A percentile compares a stretch with the other conserved stretches of the same genome.
These are phyloP conservation scores for Aspidiotus rigidus DNA, from an alignment of 2,888 invertebrate species.

Conservation along the genomic window DNA sequence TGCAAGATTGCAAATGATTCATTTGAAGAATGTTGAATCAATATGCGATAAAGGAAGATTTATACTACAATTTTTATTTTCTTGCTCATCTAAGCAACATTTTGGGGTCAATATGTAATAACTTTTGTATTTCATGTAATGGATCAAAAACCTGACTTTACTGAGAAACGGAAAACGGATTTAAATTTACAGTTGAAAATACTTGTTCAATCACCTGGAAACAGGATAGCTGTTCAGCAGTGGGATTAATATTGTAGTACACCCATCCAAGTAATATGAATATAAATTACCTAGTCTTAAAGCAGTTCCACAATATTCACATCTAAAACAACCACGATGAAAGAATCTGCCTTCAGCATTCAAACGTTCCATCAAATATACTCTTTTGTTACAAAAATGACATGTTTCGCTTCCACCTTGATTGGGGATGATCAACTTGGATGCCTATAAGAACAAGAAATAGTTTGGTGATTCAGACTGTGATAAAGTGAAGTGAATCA, in stretches of 20 bases:
- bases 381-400: slow-evolving; percentile 82
- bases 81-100: too few species aligned
- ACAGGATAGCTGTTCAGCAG: too few species aligned
- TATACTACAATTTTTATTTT: too few species aligned
- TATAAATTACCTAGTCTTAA: slow-evolving; percentile 58
- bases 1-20: too few species aligned
- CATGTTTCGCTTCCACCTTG: slow-evolving; percentile 64
- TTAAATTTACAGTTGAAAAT: neutral
- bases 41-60: too few species aligned
- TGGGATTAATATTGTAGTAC: neutral
- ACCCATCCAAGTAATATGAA: neutral
- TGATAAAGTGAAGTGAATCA: too few species aligned
- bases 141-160: neutral
- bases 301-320: slow-evolving; percentile 80
- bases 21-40: too few species aligned
- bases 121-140: too few species aligned
- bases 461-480: too few species aligned
- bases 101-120: too few species aligned
- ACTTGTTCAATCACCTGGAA: neutral
- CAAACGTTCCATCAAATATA: slow-evolving; percentile 87
- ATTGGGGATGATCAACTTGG: slow-evolving; percentile 48
- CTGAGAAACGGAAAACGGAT: neutral
- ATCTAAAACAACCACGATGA: slow-evolving; percentile 87
- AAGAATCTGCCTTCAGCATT: slow-evolving; percentile 82
- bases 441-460: too few species aligned